Percentiles rank a stretch among this genome's conserved stretches.
These are phyloP conservation scores for Catamblyrhynchus diadema DNA, from an alignment of 2,797 vertebrate species.

Conservation along the genomic window DNA sequence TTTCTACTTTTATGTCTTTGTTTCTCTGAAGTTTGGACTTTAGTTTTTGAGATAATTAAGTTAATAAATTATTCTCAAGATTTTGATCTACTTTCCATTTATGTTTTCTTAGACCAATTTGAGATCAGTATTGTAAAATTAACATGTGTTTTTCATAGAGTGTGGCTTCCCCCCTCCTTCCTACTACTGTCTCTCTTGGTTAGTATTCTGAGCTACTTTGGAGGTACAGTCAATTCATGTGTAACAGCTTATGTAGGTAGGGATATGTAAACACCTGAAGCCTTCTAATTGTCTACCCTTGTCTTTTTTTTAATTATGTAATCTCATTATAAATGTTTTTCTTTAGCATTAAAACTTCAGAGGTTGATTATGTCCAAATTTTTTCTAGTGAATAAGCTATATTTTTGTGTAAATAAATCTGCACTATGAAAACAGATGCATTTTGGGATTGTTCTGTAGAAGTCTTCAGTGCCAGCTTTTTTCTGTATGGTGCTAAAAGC, in stretches of 20 bases:
- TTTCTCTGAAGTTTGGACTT: neutral
- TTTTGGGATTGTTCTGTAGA: neutral
- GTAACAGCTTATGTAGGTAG: neutral
- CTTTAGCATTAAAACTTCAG: neutral
- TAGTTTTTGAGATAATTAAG: neutral
- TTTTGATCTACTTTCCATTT: neutral
- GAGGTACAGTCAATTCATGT: neutral
- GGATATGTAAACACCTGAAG: neutral
- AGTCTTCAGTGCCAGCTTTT: neutral
- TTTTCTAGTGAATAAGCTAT: neutral
- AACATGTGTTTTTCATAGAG: neutral
- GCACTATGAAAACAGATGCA: neutral
- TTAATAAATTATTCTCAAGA: neutral
- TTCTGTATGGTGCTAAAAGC: neutral
- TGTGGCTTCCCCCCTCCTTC: accelerated
- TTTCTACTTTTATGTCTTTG: neutral
- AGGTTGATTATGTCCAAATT: neutral
- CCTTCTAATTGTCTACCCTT: neutral
- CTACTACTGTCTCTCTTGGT: neutral
- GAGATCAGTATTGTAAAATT: neutral
- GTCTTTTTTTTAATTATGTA: neutral
- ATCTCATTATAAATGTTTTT: neutral
- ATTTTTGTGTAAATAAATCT: neutral
- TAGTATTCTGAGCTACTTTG: neutral
- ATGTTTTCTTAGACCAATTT: neutral